Evolutionary conservation across 2,113 vertebrate species (phyloP), one percentile per base, ranked within the genome.

Genomic region (Urocolius indicus): DNA sequence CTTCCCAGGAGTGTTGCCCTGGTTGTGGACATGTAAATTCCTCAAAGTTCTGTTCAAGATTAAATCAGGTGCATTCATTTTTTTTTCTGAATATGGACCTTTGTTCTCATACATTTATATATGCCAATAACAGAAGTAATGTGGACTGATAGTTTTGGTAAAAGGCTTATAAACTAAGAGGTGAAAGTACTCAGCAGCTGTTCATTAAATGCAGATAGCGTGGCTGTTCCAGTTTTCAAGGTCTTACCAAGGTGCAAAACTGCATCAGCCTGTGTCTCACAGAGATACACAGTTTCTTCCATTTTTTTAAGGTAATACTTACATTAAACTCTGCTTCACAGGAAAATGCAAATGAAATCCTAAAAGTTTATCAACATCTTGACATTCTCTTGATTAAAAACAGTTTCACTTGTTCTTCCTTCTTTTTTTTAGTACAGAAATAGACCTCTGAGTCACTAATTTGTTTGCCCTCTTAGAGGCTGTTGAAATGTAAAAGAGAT

Each of bases 371-470:
- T 74, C 68, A 66, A 21, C 13, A 57, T 84, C 58, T 86, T 86
- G 63, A 36, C 86, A 49, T n/a, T 92, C 21, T 87, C 77, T 43
- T 83, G 61, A 78, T 52, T 90, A 46, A 72, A 88, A 94, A 3
- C 29, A 74, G 4, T 83, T 76, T 55, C 62, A 77, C 36, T 77
- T 74, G 18, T 65, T 67, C 66, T 75, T 76, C 22, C 30, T 34
- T 87, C 91, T 41, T 41, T 85, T 41, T 41, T 85, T 74, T 73
- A 79, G 43, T 49, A 63, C 55, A 81, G 76, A 90, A 90, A 65
- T 68, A 84, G 79, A 61, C 61, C 49, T 92, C 65, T 87, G 93
- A 92, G 61, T 93, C 82, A 93, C 82, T 96, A 84, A 93, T 86
- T 92, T 84, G 34, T 84, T 90, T 95, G 88, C 76, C 80, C 73